Evolutionary conservation across 2,113 vertebrate species (phyloP), one percentile per base, ranked within the genome.

Genomic region (Coturnix japonica): DNA sequence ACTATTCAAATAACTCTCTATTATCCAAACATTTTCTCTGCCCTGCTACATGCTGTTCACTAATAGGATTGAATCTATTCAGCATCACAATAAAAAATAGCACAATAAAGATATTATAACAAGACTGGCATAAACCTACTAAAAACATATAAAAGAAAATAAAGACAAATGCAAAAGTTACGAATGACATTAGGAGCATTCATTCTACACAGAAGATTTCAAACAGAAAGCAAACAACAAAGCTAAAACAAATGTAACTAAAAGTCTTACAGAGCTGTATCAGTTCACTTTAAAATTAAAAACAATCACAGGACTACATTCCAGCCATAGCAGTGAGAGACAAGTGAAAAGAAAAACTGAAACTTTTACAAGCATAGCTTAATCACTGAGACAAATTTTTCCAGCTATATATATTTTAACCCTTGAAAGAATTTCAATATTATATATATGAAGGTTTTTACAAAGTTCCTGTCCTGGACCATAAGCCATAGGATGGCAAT

Each of bases 1-100:
- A 95, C 63, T 54, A 81, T 63, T 65, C 49, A 81, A 94, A 87
- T 75, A 94, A 91, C 56, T 60, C 9, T 28, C 26, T 57, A 95
- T 70, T 51, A 81, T 65, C 65, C 49, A 81, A 93, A 88, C 71
- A 94, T 84, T 81, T 89, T 93, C 91, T 67, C 85, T 37, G 33
- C 18, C 31, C 31, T 25, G 43, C 39, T 73, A 81, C 31, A 30
- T 76, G 73, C 51, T 66, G 44, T 49, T 91, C 69, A 90, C 44
- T 49, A 69, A 13, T 43, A 69, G 59, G 11, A 11, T 78, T 31
- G 22, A 95, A 96, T 77, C 28, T 91, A 93, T 91, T 91, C 14
- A 88, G 39, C 33, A 91, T 28, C 66, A 80, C 4, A 88, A 30
- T 81, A 44, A 69, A 93, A 94, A 93, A 28, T 5, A 84, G 54